phyloP scores from a whole-genome alignment of 2,888 invertebrate species.

The Epinotia demarniana region DNA sequence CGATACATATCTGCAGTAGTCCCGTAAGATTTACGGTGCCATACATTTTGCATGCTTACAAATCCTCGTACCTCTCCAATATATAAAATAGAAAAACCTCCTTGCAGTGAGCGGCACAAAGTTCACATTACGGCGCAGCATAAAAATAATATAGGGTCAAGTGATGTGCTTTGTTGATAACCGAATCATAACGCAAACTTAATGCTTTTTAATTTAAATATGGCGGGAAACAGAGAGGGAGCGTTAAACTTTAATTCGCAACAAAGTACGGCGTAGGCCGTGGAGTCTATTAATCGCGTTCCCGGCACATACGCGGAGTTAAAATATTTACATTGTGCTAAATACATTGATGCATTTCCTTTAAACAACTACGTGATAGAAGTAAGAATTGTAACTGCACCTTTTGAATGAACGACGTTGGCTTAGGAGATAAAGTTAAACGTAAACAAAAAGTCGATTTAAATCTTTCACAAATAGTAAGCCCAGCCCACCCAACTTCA shows the following conservation, averaged over 20 bases:
- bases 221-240: constrained; percentile 48
- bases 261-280: constrained; percentile 57
- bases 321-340: constrained; percentile 63
- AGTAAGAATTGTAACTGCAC: constrained; percentile 38
- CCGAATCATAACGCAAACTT: constrained; percentile 21
- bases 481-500: background rate
- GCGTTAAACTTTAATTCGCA: constrained; percentile 53
- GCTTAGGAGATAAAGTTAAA: background rate
- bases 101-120: background rate
- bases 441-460: background rate
- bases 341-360: constrained; percentile 67
- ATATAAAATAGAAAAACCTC: background rate
- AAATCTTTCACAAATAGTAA: background rate
- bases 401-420: background rate
- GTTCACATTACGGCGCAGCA: background rate
- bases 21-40: background rate
- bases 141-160: background rate
- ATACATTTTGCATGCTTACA: background rate
- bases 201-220: constrained; percentile 53
- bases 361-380: constrained; percentile 53
- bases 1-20: background rate
- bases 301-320: constrained; percentile 55
- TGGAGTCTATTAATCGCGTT: constrained; percentile 64
- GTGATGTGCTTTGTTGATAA: constrained; percentile 9
- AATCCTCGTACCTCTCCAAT: background rate